Evolutionary conservation across 2,113 vertebrate species (phyloP).

Genomic region (Anguilla rostrata): DNA sequence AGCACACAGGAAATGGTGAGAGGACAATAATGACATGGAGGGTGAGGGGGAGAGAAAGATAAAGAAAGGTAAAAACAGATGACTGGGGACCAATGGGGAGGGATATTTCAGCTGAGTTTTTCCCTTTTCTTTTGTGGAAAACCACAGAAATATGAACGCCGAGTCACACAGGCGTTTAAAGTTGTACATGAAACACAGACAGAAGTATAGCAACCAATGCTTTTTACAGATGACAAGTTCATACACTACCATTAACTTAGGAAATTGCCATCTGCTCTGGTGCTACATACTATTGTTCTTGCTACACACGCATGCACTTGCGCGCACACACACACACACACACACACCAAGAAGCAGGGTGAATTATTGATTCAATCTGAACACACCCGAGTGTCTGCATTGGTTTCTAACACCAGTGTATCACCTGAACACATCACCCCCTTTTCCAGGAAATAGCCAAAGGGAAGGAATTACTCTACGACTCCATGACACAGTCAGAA

Average conservation of each 20-base stretch:
- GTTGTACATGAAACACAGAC: not conserved
- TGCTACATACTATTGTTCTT: not conserved
- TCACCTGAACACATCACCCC: not conserved
- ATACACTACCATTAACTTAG: too few species aligned
- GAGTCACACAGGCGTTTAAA: not conserved
- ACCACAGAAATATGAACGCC: not conserved
- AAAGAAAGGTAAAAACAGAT: constrained; percentile 32
- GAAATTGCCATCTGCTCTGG: not conserved
- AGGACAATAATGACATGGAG: constrained; percentile 25
- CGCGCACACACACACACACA: not conserved
- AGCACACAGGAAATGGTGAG: constrained; percentile 57
- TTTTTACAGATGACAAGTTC: not conserved
- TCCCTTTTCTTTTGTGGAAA: not conserved
- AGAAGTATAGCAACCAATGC: not conserved
- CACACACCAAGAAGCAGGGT: not conserved
- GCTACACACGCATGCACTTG: not conserved
- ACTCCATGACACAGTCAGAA: not conserved
- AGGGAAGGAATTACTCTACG: not conserved
- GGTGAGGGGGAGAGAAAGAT: constrained; percentile 35
- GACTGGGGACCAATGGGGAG: constrained; percentile 20
- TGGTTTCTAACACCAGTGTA: not conserved
- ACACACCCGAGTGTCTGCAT: not conserved
- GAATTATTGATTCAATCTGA: constrained; percentile 8
- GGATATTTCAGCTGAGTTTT: not conserved
- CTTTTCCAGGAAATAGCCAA: not conserved